Base-by-base conservation (phyloP, 2,888 invertebrate species). In the Lepetodrilus schrolli region DNA sequence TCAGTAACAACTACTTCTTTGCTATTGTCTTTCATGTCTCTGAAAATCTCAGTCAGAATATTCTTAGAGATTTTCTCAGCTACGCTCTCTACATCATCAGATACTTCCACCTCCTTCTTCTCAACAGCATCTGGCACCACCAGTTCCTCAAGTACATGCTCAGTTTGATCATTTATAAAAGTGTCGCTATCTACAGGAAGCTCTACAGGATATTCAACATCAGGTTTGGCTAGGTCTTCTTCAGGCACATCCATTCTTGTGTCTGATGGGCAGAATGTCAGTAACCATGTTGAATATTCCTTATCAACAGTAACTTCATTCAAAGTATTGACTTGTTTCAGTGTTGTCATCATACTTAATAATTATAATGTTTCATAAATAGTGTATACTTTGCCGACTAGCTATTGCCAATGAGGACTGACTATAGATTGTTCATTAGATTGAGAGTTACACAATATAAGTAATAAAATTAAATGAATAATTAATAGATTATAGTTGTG, bases 131-230 rank as follows among this genome's bases (percentile, higher is more conserved):
- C 66, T 10, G 37, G 10, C 7, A 70, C 50, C n/a, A 50, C 68
- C 51, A 73, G 38, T 37, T 73, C 68, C 8, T 49, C 50, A 17
- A 1, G 10, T 5, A 47, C 26, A 0, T 51, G n/a, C 20, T 8
- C 50, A 37, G 13, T 26, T 37, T 70, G 10, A 20, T 36, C 66
- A 37, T 50, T n/a, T 38, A 48, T 26, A 48, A 38, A 50, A 20
- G 49, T 21, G 23, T 76, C 75, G 34, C 49, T 48, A 21, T 37
- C 49, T 13, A 48, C 37, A 43, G 47, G 34, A 38, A n/a, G 38
- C 26, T 58, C 72, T 58, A 74, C 70, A 66, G 51, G 68, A 70
- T 51, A 70, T 49, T 71, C 68, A 50, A 71, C 21, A 13, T 73
- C 51, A 43, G 38, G 17, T 34, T 36, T 65, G 37, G 69, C 43